phyloP scores from a whole-genome alignment of 2,888 invertebrate genomes.

The Melanophora roralis region DNA sequence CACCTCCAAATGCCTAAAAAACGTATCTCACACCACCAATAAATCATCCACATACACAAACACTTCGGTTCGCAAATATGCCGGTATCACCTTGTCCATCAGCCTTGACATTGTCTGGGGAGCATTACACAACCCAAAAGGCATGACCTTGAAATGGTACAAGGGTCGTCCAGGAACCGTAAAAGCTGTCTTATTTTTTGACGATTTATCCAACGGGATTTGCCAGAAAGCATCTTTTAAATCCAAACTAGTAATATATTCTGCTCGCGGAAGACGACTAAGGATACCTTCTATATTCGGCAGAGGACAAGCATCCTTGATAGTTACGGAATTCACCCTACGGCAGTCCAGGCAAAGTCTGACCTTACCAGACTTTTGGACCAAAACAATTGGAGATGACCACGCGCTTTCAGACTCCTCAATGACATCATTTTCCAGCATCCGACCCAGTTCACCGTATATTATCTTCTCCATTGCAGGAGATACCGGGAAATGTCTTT shows the following conservation, averaged over 20 bases:
- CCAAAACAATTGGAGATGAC: no score
- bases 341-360: no score
- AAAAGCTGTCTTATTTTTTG: conserved; percentile 45
- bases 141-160: conserved; percentile 31
- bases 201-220: conserved; percentile 35
- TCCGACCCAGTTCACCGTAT: no score
- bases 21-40: background rate
- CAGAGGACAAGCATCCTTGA: no score
- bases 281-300: conserved; percentile 53
- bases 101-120: background rate
- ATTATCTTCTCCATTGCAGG: no score
- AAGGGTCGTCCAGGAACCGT: conserved; percentile 47
- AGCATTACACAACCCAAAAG: conserved; percentile 9
- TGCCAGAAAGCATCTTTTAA: conserved; percentile 57
- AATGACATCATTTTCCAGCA: no score
- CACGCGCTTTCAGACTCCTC: no score
- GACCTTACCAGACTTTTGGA: no score
- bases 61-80: conserved; percentile 24
- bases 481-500: no score
- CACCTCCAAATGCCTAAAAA: conserved; percentile 11
- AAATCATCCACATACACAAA: conserved; percentile 34
- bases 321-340: no score
- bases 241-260: conserved; percentile 46
- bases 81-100: conserved; percentile 19
- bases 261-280: conserved; percentile 32